Conservation (phyloP, 2,797 vertebrate genomes). For the Cercopithecus hamlyni region DNA sequence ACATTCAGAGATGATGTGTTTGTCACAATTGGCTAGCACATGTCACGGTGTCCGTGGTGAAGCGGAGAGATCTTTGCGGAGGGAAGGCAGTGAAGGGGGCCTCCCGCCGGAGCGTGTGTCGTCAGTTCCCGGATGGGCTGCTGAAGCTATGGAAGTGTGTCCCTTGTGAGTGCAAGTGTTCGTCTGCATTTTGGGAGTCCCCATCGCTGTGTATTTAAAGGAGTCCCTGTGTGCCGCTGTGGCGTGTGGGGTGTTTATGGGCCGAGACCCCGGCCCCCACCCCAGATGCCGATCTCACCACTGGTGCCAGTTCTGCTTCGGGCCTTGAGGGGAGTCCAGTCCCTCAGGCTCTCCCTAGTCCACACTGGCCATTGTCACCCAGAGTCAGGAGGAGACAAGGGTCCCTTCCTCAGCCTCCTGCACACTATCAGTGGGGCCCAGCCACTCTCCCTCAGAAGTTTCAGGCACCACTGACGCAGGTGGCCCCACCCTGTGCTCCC, state of each 20-base stretch:
- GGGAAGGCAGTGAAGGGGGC: background rate
- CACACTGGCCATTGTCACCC: background rate
- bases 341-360: fast-evolving
- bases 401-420: background rate
- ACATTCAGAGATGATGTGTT: background rate
- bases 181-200: background rate
- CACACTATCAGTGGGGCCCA: background rate
- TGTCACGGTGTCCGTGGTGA: background rate
- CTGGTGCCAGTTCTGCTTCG: background rate
- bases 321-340: background rate
- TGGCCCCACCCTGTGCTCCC: background rate
- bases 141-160: background rate
- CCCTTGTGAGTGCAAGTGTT: no score
- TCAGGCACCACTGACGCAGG: background rate
- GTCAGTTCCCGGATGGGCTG: background rate
- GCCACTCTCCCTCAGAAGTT: background rate
- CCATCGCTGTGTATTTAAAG: background rate
- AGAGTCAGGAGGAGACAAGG: background rate
- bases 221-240: background rate
- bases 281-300: background rate
- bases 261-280: background rate
- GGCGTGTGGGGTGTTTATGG: background rate
- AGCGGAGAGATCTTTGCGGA: background rate
- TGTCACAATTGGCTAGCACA: background rate
- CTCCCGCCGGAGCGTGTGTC: fast-evolving